Base-by-base conservation (phyloP, 2,888 invertebrate species). In the Limenitis arthemis region DNA sequence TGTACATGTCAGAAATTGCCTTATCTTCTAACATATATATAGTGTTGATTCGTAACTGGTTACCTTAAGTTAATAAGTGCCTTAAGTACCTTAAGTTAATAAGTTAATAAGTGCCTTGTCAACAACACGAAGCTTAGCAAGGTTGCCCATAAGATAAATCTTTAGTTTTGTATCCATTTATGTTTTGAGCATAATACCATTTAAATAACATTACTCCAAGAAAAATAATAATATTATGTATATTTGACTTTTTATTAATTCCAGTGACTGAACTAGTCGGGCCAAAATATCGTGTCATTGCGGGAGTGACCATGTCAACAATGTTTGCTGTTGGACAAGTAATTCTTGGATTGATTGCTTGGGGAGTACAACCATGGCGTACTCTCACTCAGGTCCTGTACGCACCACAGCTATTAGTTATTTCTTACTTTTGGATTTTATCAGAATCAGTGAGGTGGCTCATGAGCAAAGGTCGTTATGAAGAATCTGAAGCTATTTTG, bases 391-490 rank as follows among this genome's bases (percentile, higher is more conserved):
- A 91, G 51, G 87, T 91, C 5, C 77, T 93, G 8, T 94, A 94
- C 66, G 86, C 89, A 0, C 94, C 94, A 0, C 90, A 91, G n/a
- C 69, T 93, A 5, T 72, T 93, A 0, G 88, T 93, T 29, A 72
- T 94, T 40, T 72, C 87, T 12, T 92, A 93, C 68, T 89, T 91
- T 62, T 92, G 93, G 90, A 76, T 92, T 36, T 79, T 93, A 7
- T 91, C 93, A 0, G 93, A 93, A 74, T 93, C 93, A 6, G 88
- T 93, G 5, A 87, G 94, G 52, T 95, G 95, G 95, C 86, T 94
- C 11, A 77, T 94, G 63, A 90, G 91, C 43, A 91, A 92, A 64
- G 90, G 91, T 5, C 88, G 89, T 52, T 88, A 89, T 57, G 88
- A 90, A 33, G 89, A 91, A 61, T 91, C 93, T 0, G 90, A 90